phyloP scores from a whole-genome alignment of 2,113 vertebrate species.

The Penelope pileata region DNA sequence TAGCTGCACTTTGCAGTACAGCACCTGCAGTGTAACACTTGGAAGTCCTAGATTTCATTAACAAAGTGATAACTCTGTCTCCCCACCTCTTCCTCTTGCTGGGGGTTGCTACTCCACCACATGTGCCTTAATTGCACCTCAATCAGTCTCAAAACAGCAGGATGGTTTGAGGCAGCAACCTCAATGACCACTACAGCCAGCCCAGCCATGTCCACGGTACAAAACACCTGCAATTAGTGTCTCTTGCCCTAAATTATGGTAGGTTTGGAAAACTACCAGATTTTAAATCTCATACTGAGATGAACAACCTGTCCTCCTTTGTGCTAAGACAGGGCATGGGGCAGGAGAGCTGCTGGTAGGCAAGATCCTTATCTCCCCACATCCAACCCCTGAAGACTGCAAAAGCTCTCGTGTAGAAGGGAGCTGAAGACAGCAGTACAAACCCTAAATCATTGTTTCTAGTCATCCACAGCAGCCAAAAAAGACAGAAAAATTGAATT shows the following conservation, averaged over 20 bases:
- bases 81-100: background rate
- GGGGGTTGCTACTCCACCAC: background rate
- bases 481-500: background rate
- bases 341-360: background rate
- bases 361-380: background rate
- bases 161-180: background rate
- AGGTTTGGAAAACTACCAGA: background rate
- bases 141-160: background rate
- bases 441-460: background rate
- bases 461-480: background rate
- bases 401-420: background rate
- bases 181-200: background rate
- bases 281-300: background rate
- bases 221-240: background rate
- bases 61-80: background rate
- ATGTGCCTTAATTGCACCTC: background rate
- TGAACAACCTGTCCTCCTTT: rapidly evolving
- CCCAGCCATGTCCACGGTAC: background rate
- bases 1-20: background rate
- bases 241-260: background rate
- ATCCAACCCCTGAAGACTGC: background rate
- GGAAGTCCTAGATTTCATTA: background rate
- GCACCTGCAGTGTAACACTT: background rate
- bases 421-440: background rate
- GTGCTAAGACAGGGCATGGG: rapidly evolving